These are phyloP conservation scores for Agriopis leucophaearia DNA, from an alignment of 2,888 invertebrate genomes.

Conservation along the genomic window DNA sequence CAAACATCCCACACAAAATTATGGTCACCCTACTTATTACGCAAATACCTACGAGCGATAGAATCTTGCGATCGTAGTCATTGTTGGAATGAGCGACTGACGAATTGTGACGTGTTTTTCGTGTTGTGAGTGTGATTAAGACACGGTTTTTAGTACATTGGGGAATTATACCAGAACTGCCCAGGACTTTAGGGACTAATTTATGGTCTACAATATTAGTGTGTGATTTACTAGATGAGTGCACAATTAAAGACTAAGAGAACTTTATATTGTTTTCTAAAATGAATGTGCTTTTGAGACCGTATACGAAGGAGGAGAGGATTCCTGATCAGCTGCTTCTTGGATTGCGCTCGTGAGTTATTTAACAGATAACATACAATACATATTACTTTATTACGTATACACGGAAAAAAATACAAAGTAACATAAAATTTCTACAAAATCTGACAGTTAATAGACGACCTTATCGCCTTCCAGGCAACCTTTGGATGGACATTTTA, in stretches of 20 bases:
- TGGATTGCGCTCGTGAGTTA: constrained; percentile 59
- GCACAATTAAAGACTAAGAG: neutral
- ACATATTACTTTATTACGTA: no score
- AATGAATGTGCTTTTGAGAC: constrained; percentile 62
- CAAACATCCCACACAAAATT: neutral
- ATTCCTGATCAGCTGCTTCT: constrained; percentile 54
- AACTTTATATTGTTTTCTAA: neutral
- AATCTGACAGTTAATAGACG: no score
- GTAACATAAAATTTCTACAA: no score
- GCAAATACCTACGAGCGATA: constrained; percentile 27
- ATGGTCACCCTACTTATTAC: constrained; percentile 19
- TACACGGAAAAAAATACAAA: no score
- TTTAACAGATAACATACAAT: no score
- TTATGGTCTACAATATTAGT: neutral
- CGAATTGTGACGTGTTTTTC: constrained; percentile 33
- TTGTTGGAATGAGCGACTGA: constrained; percentile 26
- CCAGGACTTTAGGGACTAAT: neutral
- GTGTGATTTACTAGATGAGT: neutral
- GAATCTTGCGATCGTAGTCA: constrained; percentile 31
- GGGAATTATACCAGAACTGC: no score
- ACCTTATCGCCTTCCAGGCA: no score
- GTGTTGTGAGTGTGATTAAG: neutral
- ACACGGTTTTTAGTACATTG: neutral
- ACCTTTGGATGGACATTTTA: no score
- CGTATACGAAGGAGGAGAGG: constrained; percentile 55